Conservation (phyloP, 1,140 invertebrate genomes). For the Ridgeia piscesae region DNA sequence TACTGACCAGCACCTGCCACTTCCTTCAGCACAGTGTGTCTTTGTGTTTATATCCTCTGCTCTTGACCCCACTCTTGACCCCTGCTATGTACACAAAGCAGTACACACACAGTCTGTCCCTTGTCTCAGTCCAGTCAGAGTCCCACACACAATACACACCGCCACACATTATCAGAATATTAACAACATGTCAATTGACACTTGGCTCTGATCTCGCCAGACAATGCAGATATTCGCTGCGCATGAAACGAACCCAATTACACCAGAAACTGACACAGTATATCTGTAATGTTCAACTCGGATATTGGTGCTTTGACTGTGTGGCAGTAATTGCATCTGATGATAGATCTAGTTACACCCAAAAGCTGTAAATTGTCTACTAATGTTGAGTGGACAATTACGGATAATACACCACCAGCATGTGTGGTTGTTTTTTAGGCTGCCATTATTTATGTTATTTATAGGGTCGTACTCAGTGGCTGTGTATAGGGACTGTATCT, state of each 20-base stretch:
- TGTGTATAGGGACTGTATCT: neutral
- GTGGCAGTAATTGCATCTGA: neutral
- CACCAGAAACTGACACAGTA: neutral
- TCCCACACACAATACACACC: neutral
- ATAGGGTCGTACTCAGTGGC: neutral
- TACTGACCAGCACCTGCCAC: neutral
- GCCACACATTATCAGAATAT: neutral
- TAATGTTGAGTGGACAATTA: neutral
- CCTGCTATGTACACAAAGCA: neutral
- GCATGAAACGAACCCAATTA: neutral
- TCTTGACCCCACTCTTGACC: neutral
- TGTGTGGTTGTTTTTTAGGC: neutral
- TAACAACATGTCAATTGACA: neutral
- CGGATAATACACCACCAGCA: neutral
- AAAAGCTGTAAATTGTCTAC: slow-evolving; percentile 1
- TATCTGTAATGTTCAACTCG: neutral
- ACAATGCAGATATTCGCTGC: neutral
- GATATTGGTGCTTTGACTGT: neutral
- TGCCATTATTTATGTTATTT: no score
- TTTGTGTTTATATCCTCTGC: neutral
- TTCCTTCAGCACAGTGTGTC: neutral
- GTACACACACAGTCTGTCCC: neutral
- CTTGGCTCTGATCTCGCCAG: neutral
- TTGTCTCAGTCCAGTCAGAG: neutral
- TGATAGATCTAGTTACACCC: neutral